phyloP scores from a whole-genome alignment of 2,797 vertebrate genomes.

The Halcyon leucocephala region DNA sequence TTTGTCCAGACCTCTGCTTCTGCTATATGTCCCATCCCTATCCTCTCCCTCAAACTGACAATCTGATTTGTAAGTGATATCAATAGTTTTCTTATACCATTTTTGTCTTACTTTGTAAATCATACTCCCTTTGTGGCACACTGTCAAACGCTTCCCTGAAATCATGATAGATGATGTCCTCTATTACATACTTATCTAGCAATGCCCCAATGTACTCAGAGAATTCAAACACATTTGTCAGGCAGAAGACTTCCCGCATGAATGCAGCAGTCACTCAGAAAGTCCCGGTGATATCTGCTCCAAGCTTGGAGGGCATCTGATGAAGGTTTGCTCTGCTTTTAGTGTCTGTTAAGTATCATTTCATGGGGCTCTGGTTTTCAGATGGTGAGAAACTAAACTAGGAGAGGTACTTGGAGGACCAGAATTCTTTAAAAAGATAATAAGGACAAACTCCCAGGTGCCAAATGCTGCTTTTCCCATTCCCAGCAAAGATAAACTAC shows the following conservation, averaged over 20 bases:
- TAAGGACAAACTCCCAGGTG: background rate
- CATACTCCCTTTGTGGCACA: constrained; percentile 34
- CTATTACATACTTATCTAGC: constrained; percentile 43
- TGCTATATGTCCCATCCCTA: background rate
- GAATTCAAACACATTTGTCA: constrained; percentile 75
- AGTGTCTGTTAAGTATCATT: constrained; percentile 38
- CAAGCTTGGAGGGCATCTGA: constrained; percentile 34
- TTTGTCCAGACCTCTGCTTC: background rate
- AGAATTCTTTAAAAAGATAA: background rate
- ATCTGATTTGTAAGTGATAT: constrained; percentile 38
- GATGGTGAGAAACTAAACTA: background rate
- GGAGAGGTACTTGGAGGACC: background rate
- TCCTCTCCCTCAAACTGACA: background rate
- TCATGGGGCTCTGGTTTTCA: background rate
- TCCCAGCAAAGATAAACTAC: background rate
- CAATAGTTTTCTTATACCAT: constrained; percentile 31
- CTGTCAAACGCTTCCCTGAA: constrained; percentile 66
- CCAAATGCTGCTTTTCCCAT: background rate
- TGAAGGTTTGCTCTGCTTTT: constrained; percentile 28
- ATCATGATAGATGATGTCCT: constrained; percentile 71
- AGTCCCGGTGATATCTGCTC: constrained; percentile 49
- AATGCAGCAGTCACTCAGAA: constrained; percentile 62
- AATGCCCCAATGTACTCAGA: constrained; percentile 40
- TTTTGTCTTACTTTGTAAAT: constrained; percentile 59
- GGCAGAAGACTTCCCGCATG: constrained; percentile 38